Evolutionary conservation across 1,140 invertebrate species (phyloP).

Genomic region (Ganaspis sp.): DNA sequence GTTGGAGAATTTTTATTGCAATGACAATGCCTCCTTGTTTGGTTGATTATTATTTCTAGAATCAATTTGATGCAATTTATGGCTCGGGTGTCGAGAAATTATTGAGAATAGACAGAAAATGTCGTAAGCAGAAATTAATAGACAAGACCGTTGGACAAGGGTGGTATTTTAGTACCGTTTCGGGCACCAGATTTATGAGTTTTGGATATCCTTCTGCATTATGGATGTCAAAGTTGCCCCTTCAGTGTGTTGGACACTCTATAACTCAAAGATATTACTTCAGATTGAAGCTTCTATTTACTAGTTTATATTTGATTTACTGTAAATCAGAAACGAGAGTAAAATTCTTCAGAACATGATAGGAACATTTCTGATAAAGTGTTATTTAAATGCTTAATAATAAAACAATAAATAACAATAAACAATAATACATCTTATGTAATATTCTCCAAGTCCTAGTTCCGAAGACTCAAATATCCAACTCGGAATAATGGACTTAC

Average conservation of each 20-base stretch:
- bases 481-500: too few relatives aligned
- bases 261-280: neutral
- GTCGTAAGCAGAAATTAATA: neutral
- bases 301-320: neutral
- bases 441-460: too few relatives aligned
- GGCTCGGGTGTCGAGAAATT: neutral
- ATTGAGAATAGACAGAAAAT: neutral
- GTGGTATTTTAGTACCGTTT: neutral
- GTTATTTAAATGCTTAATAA: too few relatives aligned
- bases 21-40: too few relatives aligned
- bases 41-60: too few relatives aligned
- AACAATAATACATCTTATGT: too few relatives aligned
- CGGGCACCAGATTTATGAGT: neutral
- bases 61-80: neutral
- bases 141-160: neutral
- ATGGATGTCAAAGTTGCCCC: conserved; percentile 15
- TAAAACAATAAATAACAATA: too few relatives aligned
- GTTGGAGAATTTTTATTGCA: too few relatives aligned
- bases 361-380: too few relatives aligned
- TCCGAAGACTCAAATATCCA: too few relatives aligned
- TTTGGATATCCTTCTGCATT: conserved; percentile 23
- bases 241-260: neutral
- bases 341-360: neutral
- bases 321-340: neutral
- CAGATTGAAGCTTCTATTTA: neutral